Evolutionary conservation across 2,888 invertebrate species (phyloP).

Genomic region (Epinotia brunnichana): DNA sequence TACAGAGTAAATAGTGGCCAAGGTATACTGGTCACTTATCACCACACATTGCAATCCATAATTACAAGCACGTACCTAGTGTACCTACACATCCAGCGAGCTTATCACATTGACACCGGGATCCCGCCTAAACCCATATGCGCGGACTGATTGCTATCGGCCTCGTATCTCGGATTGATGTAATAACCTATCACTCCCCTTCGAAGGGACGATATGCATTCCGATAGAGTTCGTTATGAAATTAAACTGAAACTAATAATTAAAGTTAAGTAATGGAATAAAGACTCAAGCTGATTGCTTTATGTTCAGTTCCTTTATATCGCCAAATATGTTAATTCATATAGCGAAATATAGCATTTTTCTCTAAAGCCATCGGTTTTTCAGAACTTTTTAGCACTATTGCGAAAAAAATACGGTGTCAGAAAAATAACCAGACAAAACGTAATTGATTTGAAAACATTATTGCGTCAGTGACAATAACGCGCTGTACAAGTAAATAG

Average conservation of each 20-base stretch:
- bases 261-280: too few species aligned
- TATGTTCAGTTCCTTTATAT: too few species aligned
- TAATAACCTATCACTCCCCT: constrained; percentile 44
- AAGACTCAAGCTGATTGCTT: too few species aligned
- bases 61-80: constrained; percentile 35
- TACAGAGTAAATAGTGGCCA: neutral
- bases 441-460: too few species aligned
- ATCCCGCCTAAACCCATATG: constrained; percentile 48
- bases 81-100: constrained; percentile 19
- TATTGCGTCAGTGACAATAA: too few species aligned
- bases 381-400: too few species aligned
- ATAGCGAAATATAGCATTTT: too few species aligned
- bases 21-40: neutral
- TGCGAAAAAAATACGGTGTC: too few species aligned
- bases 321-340: too few species aligned
- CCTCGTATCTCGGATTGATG: constrained; percentile 45
- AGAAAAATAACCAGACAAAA: too few species aligned
- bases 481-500: too few species aligned
- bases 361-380: too few species aligned
- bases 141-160: constrained; percentile 46
- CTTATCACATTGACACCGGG: constrained; percentile 45
- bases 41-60: constrained; percentile 14
- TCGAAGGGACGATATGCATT: constrained; percentile 32
- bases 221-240: constrained; percentile 8
- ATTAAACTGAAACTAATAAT: neutral